Evolutionary conservation across 2,888 invertebrate genomes (phyloP).

Genomic region (Phorcus lineatus): DNA sequence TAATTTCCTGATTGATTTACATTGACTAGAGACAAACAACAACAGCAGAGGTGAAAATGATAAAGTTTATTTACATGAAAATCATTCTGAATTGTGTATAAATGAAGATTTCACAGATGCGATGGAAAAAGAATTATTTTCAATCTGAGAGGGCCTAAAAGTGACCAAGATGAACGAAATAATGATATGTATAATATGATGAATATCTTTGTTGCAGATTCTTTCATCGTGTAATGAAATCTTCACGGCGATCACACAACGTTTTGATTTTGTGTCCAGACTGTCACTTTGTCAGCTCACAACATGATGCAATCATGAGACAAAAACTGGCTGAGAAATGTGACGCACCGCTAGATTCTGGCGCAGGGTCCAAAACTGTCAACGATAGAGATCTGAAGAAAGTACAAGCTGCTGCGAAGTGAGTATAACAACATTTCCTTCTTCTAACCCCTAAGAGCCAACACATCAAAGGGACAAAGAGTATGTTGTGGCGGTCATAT

Average conservation of each 20-base stretch:
- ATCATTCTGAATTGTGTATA: too few relatives aligned
- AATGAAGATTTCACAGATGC: too few relatives aligned
- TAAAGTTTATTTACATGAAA: too few relatives aligned
- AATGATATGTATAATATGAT: too few relatives aligned
- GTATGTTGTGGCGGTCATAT: too few relatives aligned
- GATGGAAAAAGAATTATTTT: too few relatives aligned
- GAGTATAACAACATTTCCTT: slow-evolving; percentile 21
- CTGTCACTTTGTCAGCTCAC: slow-evolving; percentile 85
- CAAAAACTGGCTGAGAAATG: slow-evolving; percentile 80
- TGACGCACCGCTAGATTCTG: slow-evolving; percentile 81
- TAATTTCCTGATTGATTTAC: too few relatives aligned
- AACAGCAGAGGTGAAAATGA: too few relatives aligned
- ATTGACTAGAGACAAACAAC: too few relatives aligned
- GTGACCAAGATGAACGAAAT: too few relatives aligned
- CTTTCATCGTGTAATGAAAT: slow-evolving; percentile 83
- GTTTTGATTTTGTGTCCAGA: slow-evolving; percentile 83
- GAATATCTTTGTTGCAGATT: slow-evolving; percentile 53
- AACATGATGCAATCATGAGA: slow-evolving; percentile 81
- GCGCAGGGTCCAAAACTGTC: slow-evolving; percentile 53
- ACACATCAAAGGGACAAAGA: not conserved
- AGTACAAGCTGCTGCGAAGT: slow-evolving; percentile 74
- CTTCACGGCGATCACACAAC: slow-evolving; percentile 88
- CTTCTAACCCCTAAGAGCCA: too few relatives aligned
- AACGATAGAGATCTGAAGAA: slow-evolving; percentile 66
- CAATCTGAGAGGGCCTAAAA: too few relatives aligned